Evolutionary conservation across 2,797 vertebrate genomes (phyloP).

Genomic region (Micrastur ruficollis): DNA sequence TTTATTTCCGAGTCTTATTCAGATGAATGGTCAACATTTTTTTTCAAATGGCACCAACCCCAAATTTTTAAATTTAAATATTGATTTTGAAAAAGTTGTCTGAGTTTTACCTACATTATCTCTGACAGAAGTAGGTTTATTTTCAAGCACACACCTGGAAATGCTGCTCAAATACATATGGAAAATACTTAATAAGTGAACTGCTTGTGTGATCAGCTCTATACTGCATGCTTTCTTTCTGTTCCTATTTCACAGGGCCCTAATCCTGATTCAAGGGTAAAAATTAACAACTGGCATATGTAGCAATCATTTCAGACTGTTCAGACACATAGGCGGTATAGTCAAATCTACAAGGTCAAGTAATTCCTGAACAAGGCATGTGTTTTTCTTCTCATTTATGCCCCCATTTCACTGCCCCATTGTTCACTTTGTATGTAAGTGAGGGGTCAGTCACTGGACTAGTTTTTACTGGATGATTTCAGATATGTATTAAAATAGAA

Average conservation of each 20-base stretch:
- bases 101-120: not conserved
- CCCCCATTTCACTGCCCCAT: not conserved
- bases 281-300: conserved; percentile 19
- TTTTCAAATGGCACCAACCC: not conserved
- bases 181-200: not conserved
- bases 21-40: not conserved
- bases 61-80: not conserved
- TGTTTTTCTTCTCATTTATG: not conserved
- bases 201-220: not conserved
- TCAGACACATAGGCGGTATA: not conserved
- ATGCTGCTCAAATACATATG: not conserved
- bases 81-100: not conserved
- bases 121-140: not conserved
- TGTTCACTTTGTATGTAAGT: not conserved
- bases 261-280: conserved; percentile 44
- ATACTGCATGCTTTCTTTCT: conserved; percentile 20
- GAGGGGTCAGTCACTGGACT: not conserved
- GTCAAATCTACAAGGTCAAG: not conserved
- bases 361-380: not conserved
- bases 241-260: conserved; percentile 30
- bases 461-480: not conserved
- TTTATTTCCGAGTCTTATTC: not conserved
- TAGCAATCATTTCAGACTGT: conserved; percentile 30
- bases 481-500: not conserved
- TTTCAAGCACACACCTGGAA: not conserved